Evolutionary conservation across 2,113 vertebrate genomes (phyloP), one percentile per base, ranked within the genome.

Genomic region (Ornithorhynchus anatinus): DNA sequence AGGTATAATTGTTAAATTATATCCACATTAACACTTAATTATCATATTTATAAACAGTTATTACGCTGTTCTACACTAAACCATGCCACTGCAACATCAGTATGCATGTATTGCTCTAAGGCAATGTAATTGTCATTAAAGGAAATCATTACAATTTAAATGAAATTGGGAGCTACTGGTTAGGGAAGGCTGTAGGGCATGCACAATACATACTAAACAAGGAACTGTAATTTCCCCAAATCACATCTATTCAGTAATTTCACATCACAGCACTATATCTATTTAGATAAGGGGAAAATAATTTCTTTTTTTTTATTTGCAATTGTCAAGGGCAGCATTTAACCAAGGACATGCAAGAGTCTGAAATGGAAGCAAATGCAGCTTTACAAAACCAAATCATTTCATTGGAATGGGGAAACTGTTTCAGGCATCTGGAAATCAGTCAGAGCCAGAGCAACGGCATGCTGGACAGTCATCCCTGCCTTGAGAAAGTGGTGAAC

Each of bases 91-190:
- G 60, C 52, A 22, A 5, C 66, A 89, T 88, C 91, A 91, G 90
- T 91, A 92, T 93, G 84, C 86, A 88, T 85, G 74, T 81, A 82
- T 65, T 89, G 86, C 86, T 91, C 76, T 89, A 89, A 89, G 86
- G 89, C 82, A 90, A 89, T 7, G 10, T 89, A 92, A 92, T 93
- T 93, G 90, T 90, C 91, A 91, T 92, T 93, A 93, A 92, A 92
- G 88, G 79, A 93, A 92, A 90, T 93, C 88, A 92, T 94, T 94
- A 91, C 90, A 93, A 90, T 92, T 92, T 93, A 94, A 92, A 91
- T 93, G 84, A 91, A 93, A 91, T 93, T 87, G 89, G 90, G 90
- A 92, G 82, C 84, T 88, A 86, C 89, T 91, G 86, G 90, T 90
- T 92, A 89, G 88, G 89, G 84, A 87, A 89, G 58, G 84, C 89